Evolutionary conservation across 2,797 vertebrate species (phyloP).

Genomic region (Molossus molossus): DNA sequence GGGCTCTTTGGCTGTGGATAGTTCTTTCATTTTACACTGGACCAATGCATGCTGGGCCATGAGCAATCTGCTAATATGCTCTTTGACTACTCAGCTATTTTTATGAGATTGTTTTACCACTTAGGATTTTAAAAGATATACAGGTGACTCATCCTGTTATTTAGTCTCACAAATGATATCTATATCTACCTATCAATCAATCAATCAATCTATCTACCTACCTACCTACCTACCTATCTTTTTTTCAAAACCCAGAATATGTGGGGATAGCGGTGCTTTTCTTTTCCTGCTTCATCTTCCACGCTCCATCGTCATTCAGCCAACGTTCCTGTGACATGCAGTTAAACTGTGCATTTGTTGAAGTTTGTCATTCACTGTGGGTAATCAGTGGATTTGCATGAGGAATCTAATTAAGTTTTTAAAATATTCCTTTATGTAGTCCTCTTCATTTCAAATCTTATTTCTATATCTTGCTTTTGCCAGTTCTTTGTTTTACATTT

Average conservation of each 20-base stretch:
- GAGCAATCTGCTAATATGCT: background rate
- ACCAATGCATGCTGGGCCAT: conserved; percentile 37
- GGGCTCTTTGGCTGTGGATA: conserved; percentile 56
- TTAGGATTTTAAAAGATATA: conserved; percentile 39
- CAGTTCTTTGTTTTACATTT: conserved; percentile 65
- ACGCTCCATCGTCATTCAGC: background rate
- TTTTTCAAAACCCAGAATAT: background rate
- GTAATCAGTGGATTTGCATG: conserved; percentile 12
- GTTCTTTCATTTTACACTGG: background rate
- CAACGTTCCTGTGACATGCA: background rate
- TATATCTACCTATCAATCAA: background rate
- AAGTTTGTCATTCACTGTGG: background rate
- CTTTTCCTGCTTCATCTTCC: background rate
- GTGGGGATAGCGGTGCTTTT: background rate
- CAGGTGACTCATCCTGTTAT: background rate
- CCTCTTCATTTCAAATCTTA: conserved; percentile 26
- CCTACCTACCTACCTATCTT: background rate
- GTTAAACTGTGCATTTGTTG: background rate
- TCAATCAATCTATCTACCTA: background rate
- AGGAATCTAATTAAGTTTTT: conserved; percentile 20
- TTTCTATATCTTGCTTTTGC: conserved; percentile 78
- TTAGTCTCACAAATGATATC: background rate
- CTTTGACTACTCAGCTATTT: background rate
- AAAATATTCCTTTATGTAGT: background rate
- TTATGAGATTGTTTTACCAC: background rate